A percentile compares a stretch with the other conserved stretches of the same genome.
These are phyloP conservation scores for Zaprionus tsacasi DNA, from an alignment of 1,140 invertebrate genomes.

Conservation along the genomic window DNA sequence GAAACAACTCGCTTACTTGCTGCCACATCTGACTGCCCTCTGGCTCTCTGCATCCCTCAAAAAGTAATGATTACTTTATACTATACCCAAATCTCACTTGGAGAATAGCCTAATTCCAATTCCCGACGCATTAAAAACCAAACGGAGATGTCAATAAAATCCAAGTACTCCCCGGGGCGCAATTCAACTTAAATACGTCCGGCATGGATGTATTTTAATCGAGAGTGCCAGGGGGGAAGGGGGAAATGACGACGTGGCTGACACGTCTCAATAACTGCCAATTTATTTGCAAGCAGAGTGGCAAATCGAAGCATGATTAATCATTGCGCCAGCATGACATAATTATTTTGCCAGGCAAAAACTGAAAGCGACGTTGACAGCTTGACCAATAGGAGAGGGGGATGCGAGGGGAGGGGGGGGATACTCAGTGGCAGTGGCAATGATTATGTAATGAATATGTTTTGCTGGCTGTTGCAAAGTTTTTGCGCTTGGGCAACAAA, in stretches of 20 bases:
- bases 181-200: conserved; percentile 51
- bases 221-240: conserved; percentile 20
- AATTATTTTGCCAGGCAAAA: conserved; percentile 62
- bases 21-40: background rate
- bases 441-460: conserved; percentile 77
- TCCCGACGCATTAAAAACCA: conserved; percentile 1
- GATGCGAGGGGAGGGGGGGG: conserved; percentile 32
- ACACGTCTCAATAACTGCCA: conserved; percentile 65
- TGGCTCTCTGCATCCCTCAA: background rate
- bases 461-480: conserved; percentile 41
- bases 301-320: conserved; percentile 70
- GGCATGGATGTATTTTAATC: conserved; percentile 53
- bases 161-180: conserved; percentile 61
- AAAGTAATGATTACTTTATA: background rate
- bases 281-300: conserved; percentile 56
- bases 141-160: conserved; percentile 15
- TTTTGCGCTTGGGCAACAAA: conserved; percentile 28
- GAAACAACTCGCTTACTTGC: no score
- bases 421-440: conserved; percentile 25
- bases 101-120: background rate
- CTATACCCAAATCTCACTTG: background rate
- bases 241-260: conserved; percentile 1
- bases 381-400: background rate
- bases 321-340: conserved; percentile 62
- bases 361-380: background rate